phyloP scores from a whole-genome alignment of 2,797 vertebrate genomes.

The Takifugu rubripes region DNA sequence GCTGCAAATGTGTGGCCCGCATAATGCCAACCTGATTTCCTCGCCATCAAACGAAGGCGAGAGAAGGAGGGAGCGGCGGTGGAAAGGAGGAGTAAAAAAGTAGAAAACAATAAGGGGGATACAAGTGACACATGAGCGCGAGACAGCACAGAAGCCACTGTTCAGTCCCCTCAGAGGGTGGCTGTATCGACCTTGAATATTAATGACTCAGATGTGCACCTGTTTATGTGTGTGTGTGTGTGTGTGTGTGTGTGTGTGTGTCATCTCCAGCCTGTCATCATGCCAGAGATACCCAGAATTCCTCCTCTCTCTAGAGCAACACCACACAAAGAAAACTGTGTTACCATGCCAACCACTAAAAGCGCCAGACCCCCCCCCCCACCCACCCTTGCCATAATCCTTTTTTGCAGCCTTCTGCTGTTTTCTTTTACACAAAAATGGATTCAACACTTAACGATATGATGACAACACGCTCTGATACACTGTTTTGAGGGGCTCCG shows the following conservation, averaged over 20 bases:
- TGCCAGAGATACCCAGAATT: slow-evolving; percentile 63
- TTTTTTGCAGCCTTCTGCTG: slow-evolving; percentile 40
- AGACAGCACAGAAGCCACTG: background rate
- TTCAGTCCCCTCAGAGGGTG: slow-evolving; percentile 19
- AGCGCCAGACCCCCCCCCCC: slow-evolving; percentile 36
- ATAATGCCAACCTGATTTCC: slow-evolving; percentile 46
- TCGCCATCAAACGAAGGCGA: slow-evolving; percentile 17
- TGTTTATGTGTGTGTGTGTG: slow-evolving; percentile 32
- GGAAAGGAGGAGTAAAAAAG: slow-evolving; percentile 3
- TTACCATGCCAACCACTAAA: slow-evolving; percentile 73
- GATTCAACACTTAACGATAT: slow-evolving; percentile 26
- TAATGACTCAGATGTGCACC: slow-evolving; percentile 55
- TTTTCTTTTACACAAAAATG: slow-evolving; percentile 28
- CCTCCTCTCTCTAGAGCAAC: slow-evolving; percentile 50
- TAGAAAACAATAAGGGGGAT: slow-evolving; percentile 16
- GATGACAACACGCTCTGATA: slow-evolving; percentile 6
- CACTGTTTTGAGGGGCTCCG: background rate
- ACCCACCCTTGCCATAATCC: slow-evolving; percentile 25
- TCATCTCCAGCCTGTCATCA: slow-evolving; percentile 39
- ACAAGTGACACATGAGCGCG: background rate
- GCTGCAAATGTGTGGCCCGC: slow-evolving; percentile 51
- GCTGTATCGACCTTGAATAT: slow-evolving; percentile 60
- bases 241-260: slow-evolving; percentile 11
- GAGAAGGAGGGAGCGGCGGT: slow-evolving; percentile 1
- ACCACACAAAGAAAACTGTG: slow-evolving; percentile 71